Evolutionary conservation across 2,888 invertebrate species (phyloP), one percentile per base, ranked within the genome.

Genomic region (Empis livida): DNA sequence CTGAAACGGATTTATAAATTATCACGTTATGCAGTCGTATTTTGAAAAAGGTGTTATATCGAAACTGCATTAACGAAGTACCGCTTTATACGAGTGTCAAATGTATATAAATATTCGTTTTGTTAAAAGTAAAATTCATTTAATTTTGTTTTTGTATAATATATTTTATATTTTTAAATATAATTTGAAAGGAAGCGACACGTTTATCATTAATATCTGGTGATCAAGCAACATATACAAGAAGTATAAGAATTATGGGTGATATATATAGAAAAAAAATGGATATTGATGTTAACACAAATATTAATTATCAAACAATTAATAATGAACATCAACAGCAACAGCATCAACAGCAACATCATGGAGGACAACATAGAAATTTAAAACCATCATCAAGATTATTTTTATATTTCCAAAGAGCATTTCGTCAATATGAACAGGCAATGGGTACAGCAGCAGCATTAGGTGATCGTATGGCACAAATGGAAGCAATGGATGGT

Each of bases 401-500:
- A 38, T 45, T 39, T 38, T 38, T 46, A 45, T 45, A 41, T 47
- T 51, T 56, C 14, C 47, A 67, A 70, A 57, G 67, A 32, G 68
- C 62, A 35, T 81, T 74, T 65, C 79, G 87, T 46, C 87, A 89
- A 61, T 90, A 90, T 61, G 88, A 89, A 66, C 82, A 83, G 56
- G 87, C 89, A 1, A 89, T 89, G 87, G 87, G 86, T 0, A 85
- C 86, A 0, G 84, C 86, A 0, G 79, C 79, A 35, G 79, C 82
- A 0, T 73, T 87, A 56, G 89, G 88, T 1, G 89, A 90, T 66
- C 76, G 88, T 0, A 76, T 89, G 51, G 85, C 87, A 10, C 89
- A 89, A 63, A 88, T 90, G 87, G 87, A 89, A 59, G 88, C 88
- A 1, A 88, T 89, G 87, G 89, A 89, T 57, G 89, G 88, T 1